Base-by-base conservation (phyloP, 2,113 vertebrate genomes). In the Leucopsar rothschildi region DNA sequence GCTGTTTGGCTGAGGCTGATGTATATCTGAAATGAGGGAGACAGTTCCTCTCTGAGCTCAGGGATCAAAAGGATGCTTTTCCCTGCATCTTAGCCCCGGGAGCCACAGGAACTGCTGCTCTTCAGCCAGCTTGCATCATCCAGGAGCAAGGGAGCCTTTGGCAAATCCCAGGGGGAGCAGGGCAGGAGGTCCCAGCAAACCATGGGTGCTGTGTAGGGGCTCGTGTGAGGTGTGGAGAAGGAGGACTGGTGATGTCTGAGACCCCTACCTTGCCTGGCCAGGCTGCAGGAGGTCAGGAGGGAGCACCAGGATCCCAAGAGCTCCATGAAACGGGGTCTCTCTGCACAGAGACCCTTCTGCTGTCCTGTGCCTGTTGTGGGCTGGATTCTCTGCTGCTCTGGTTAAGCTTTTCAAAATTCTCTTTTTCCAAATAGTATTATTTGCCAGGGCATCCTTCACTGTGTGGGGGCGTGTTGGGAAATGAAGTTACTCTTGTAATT, bases 51-150 rank as follows among this genome's bases (percentile, higher is more conserved):
- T 86, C 69, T 29, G 45, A 39, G 84, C 49, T 61, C 57, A 69
- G 83, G 59, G 80, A 92, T 94, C 88, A 90, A 82, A 94, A 87
- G 63, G 28, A 10, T 53, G 35, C 37, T 42, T 83, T 63, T 63
- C 37, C 15, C 31, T 37, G 0, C 8, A 14, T 44, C 71, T 25
- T 61, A 57, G 65, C 66, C 63, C 57, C 10, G 10, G 61, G 70
- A 90, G 60, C 76, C 71, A 6, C 52, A 27, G 89, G 52, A 40
- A 25, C 64, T 11, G 1, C 52, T 5, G 18, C 27, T 82, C 39
- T 28, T 59, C 33, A n/a, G n/a, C 20, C 39, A 10, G 29, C 57
- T 87, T 50, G 5, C 47, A 19, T 56, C 56, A 79, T 68, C 33
- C 63, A 19, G 70, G 73, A 81, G 44, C 49, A 19, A 17, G 53